A percentile compares a stretch with the other conserved stretches of the same genome.
These are phyloP conservation scores for Myanophis thanlyinensis DNA, from an alignment of 2,113 vertebrate genomes.

Conservation along the genomic window DNA sequence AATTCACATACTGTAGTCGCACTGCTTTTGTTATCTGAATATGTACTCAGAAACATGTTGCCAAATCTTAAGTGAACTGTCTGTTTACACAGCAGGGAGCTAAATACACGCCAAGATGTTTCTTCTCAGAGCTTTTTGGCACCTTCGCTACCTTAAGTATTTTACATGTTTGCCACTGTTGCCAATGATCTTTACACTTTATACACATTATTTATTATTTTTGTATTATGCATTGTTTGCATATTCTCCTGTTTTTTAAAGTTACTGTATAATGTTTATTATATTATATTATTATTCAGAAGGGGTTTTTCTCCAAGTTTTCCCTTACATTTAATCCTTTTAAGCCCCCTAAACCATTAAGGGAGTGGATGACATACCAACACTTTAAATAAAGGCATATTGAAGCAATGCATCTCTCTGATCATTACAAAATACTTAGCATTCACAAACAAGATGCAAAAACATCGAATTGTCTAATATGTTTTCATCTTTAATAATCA, in stretches of 20 bases:
- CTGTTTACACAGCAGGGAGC: conserved; percentile 6
- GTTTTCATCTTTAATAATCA: background rate
- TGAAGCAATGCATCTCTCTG: background rate
- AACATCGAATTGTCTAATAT: background rate
- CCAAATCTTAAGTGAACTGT: conserved; percentile 20
- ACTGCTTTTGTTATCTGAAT: background rate
- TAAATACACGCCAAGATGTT: conserved; percentile 1
- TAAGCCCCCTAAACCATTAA: background rate
- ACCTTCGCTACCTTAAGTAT: background rate
- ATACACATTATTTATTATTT: background rate
- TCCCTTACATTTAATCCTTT: background rate
- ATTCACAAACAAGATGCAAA: background rate
- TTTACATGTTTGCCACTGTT: background rate
- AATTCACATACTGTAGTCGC: background rate
- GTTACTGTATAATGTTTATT: background rate
- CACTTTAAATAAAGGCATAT: background rate
- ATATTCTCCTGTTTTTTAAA: background rate
- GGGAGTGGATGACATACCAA: background rate
- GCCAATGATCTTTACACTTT: background rate
- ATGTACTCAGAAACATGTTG: background rate
- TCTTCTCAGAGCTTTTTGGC: conserved; percentile 13
- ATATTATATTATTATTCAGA: too few species aligned
- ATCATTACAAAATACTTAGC: background rate
- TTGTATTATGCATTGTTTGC: background rate
- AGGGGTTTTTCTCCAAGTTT: background rate